Conservation (phyloP, 37 sponge, comb jelly and placozoan genomes). For the Oopsacas minuta region DNA sequence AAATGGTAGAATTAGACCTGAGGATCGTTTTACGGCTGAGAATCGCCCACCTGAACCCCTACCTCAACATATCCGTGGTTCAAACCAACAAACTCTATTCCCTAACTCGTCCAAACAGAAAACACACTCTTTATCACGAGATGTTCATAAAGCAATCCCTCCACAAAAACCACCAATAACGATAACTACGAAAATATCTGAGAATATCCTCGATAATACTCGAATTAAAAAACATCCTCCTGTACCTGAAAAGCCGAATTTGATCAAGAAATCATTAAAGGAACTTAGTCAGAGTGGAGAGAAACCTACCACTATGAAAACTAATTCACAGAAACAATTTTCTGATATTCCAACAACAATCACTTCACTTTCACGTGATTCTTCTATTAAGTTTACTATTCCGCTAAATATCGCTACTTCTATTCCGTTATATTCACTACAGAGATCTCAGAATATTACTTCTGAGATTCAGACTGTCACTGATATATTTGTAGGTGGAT, state of each 20-base stretch:
- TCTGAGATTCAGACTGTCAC: not conserved
- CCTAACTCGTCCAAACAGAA: too few species aligned
- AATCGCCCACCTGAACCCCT: not conserved
- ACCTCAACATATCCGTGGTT: too few species aligned
- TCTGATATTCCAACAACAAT: not conserved
- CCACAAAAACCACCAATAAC: not conserved
- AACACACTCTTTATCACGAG: not conserved
- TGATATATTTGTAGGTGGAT: not conserved
- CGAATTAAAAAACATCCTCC: not conserved
- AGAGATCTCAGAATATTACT: not conserved
- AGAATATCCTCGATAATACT: not conserved
- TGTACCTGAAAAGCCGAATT: too few species aligned
- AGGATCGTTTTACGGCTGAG: not conserved
- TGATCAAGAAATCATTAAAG: not conserved
- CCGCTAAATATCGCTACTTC: not conserved
- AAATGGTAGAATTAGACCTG: not conserved
- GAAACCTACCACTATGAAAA: not conserved
- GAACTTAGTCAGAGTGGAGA: too few species aligned
- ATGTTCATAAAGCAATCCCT: not conserved
- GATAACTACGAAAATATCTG: not conserved
- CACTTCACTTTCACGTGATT: not conserved
- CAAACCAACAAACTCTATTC: too few species aligned
- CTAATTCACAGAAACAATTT: not conserved
- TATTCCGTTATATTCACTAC: not conserved
- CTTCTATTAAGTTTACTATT: not conserved